phyloP scores from a whole-genome alignment of 2,113 vertebrate genomes.

The Salvelinus sp. region DNA sequence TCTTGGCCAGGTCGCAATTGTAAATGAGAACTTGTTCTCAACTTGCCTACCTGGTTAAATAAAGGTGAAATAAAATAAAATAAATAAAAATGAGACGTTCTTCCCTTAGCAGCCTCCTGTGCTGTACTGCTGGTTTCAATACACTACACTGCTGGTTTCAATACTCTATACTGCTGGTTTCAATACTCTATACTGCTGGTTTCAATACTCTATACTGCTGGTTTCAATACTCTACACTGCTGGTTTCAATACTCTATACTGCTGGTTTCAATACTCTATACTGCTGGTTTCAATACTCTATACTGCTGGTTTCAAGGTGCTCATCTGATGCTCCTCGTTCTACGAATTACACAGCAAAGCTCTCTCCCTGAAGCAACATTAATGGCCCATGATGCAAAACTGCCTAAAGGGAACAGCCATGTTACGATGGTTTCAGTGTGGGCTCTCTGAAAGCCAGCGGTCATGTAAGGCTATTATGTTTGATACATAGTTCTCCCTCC shows the following conservation, averaged over 20 bases:
- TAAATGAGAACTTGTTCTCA: too few relatives aligned
- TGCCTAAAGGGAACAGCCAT: not conserved
- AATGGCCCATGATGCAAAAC: not conserved
- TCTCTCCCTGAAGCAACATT: not conserved
- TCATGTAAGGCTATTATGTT: constrained; percentile 1
- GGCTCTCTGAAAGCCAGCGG: not conserved
- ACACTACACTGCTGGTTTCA: too few relatives aligned
- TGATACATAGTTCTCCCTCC: not conserved
- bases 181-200: too few relatives aligned
- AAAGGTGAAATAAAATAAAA: too few relatives aligned
- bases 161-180: too few relatives aligned
- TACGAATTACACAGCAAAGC: not conserved
- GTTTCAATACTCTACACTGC: too few relatives aligned
- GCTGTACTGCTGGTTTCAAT: not conserved
- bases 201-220: too few relatives aligned
- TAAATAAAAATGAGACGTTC: too few relatives aligned
- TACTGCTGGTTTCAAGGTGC: not conserved
- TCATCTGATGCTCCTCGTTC: not conserved
- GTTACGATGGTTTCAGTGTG: not conserved
- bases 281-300: not conserved
- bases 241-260: too few relatives aligned
- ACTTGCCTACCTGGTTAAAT: too few relatives aligned
- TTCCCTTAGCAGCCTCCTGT: too few relatives aligned
- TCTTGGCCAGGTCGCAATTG: too few relatives aligned
- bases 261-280: not conserved